These are phyloP conservation scores for Amphiprion ocellaris DNA, from an alignment of 2,113 vertebrate genomes.

Conservation along the genomic window DNA sequence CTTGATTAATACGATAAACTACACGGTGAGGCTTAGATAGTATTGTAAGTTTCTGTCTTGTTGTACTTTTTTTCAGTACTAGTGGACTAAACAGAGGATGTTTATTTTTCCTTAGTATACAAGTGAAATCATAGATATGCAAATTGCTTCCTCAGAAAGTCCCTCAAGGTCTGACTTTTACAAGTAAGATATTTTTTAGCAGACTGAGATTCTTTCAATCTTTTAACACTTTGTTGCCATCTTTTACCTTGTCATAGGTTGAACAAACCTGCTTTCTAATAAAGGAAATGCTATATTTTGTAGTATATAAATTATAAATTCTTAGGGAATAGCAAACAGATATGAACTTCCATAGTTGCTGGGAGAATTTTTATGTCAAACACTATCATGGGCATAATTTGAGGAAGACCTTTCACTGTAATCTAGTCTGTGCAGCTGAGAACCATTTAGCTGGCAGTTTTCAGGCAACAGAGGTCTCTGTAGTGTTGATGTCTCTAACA, in stretches of 20 bases:
- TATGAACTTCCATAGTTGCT: not conserved
- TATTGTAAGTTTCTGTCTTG: too few species aligned
- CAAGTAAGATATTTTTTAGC: too few species aligned
- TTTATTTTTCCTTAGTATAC: not conserved
- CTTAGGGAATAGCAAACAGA: not conserved
- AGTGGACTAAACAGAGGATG: not conserved
- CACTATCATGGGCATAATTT: not conserved
- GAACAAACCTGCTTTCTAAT: not conserved
- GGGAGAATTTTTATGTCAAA: not conserved
- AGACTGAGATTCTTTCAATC: too few species aligned
- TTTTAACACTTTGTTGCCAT: not conserved
- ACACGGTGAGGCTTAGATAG: too few species aligned
- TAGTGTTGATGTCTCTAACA: not conserved
- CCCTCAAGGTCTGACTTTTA: too few species aligned
- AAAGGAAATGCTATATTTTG: too few species aligned
- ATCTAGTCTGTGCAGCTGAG: constrained; percentile 12
- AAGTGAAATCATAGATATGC: not conserved
- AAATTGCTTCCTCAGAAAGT: too few species aligned
- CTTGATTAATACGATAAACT: not conserved
- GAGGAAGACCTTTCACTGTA: constrained; percentile 1
- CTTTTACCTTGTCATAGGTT: not conserved
- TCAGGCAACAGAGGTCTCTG: constrained; percentile 15
- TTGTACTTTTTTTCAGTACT: not conserved
- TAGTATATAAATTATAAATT: too few species aligned
- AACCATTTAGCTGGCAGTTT: constrained; percentile 22